Conservation (phyloP, 2,888 invertebrate genomes). For the Campopleginae sp. region DNA sequence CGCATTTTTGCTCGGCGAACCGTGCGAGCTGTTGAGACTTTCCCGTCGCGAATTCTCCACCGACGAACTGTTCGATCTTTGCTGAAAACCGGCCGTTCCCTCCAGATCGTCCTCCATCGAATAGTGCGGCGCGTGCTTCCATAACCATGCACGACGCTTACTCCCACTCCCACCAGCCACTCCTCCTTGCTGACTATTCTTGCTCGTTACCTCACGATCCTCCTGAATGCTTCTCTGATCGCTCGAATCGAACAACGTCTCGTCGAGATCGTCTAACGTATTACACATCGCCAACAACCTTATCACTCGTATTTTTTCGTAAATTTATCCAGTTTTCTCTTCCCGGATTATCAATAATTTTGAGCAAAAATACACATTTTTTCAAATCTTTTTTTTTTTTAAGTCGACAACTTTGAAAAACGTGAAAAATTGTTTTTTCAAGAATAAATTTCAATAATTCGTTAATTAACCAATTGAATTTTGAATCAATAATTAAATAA, state of each 20-base stretch:
- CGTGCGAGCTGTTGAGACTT: conserved; percentile 78
- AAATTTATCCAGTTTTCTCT: conserved; percentile 23
- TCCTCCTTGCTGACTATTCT: conserved; percentile 9
- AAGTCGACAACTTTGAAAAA: no score
- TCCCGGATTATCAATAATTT: not conserved
- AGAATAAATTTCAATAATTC: no score
- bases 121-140: conserved; percentile 79
- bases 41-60: conserved; percentile 79
- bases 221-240: conserved; percentile 73
- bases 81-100: conserved; percentile 59
- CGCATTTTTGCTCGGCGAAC: conserved; percentile 77
- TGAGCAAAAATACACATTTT: not conserved
- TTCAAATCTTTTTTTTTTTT: no score
- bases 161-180: conserved; percentile 60
- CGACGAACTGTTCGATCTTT: conserved; percentile 75
- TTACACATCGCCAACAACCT: conserved; percentile 51
- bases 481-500: no score
- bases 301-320: conserved; percentile 9
- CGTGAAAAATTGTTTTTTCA: no score
- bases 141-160: conserved; percentile 79
- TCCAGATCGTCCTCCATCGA: conserved; percentile 78
- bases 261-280: conserved; percentile 84
- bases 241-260: conserved; percentile 79
- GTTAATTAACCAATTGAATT: no score
- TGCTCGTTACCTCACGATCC: conserved; percentile 46